A percentile compares a stretch with the other conserved stretches of the same genome.
These are phyloP conservation scores for Dendrophyllia cribrosa DNA, from an alignment of 64 coral and sea anemone genomes.

Conservation along the genomic window DNA sequence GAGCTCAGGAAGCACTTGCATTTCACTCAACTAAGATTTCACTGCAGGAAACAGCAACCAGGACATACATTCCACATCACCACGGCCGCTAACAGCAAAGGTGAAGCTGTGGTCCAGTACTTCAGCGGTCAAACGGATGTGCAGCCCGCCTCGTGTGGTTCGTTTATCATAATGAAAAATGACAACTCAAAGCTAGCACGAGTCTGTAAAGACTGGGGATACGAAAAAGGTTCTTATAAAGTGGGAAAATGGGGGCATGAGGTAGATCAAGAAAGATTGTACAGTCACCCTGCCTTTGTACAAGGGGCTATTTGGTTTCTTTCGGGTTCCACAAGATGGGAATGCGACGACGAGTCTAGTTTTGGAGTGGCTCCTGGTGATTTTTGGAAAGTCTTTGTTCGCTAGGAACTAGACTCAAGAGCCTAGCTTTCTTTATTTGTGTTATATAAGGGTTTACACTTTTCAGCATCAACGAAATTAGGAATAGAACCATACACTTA, in stretches of 20 bases:
- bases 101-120: neutral
- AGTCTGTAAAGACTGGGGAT: neutral
- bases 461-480: too few relatives aligned
- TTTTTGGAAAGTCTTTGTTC: conserved; percentile 5
- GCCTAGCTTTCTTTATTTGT: too few relatives aligned
- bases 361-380: neutral
- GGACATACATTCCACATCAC: conserved; percentile 15
- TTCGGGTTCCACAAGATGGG: neutral
- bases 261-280: neutral
- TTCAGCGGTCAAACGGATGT: neutral
- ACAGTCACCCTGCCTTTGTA: neutral
- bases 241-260: conserved; percentile 15
- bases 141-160: neutral
- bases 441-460: too few relatives aligned
- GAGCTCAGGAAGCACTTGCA: neutral
- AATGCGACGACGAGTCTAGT: neutral
- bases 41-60: neutral
- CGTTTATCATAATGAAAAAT: neutral
- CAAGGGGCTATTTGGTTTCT: neutral
- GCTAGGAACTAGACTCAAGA: neutral
- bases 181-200: neutral
- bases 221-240: neutral
- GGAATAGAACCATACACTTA: too few relatives aligned
- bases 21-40: neutral
- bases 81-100: conserved; percentile 8